phyloP scores from a whole-genome alignment of 2,113 vertebrate genomes.

The Talpa occidentalis region DNA sequence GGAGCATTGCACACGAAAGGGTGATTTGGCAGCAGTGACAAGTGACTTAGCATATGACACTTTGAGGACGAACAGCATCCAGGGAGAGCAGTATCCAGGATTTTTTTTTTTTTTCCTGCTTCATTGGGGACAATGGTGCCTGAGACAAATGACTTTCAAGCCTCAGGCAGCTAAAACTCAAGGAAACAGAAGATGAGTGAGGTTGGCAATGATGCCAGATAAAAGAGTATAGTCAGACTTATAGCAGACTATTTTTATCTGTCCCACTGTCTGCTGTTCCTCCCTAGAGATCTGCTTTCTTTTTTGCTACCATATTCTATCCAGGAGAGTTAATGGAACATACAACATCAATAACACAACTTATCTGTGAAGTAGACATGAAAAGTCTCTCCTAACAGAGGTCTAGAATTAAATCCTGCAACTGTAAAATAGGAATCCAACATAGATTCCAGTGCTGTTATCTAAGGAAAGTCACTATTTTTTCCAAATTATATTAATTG shows the following conservation, averaged over 20 bases:
- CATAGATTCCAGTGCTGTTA: background rate
- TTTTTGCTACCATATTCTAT: conserved; percentile 43
- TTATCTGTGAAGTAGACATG: background rate
- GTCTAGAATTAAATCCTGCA: background rate
- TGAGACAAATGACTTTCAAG: conserved; percentile 58
- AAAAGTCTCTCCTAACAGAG: conserved; percentile 3
- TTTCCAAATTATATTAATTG: background rate
- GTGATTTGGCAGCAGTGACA: conserved; percentile 59
- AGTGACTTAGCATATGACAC: conserved; percentile 64
- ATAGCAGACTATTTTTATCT: conserved; percentile 58
- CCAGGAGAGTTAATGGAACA: conserved; percentile 40
- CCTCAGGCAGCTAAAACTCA: conserved; percentile 55
- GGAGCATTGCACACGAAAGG: background rate
- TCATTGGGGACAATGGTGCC: background rate
- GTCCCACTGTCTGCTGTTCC: background rate
- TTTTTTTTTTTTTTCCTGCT: background rate
- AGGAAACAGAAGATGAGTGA: conserved; percentile 60
- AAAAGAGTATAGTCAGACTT: conserved; percentile 21
- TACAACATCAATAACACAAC: conserved; percentile 36
- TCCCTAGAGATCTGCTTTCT: conserved; percentile 30
- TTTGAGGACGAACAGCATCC: conserved; percentile 54
- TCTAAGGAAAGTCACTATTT: background rate
- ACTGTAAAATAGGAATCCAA: background rate
- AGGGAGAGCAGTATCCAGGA: background rate
- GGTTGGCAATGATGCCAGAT: conserved; percentile 47